Evolutionary conservation across 2,113 vertebrate species (phyloP).

Genomic region (Ailurus styani): DNA sequence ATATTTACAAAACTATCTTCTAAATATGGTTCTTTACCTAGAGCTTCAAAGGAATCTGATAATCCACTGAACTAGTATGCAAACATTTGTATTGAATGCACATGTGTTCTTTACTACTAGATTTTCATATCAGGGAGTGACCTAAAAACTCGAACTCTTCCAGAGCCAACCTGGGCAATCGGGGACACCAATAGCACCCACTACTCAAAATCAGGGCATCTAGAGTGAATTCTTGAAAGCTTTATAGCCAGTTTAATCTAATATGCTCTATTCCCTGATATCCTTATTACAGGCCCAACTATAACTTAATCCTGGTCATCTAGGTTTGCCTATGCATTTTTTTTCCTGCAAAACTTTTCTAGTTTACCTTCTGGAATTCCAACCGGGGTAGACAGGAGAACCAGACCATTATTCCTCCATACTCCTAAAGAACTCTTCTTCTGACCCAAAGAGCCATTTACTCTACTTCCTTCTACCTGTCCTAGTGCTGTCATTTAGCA

Average conservation of each 20-base stretch:
- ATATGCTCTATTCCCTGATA: not conserved
- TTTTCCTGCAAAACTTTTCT: not conserved
- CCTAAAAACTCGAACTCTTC: not conserved
- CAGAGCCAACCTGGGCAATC: not conserved
- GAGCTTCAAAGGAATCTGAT: not conserved
- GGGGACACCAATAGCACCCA: not conserved
- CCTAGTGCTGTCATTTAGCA: not conserved
- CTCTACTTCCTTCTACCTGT: not conserved
- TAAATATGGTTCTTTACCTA: not conserved
- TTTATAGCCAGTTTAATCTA: not conserved
- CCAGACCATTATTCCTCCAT: not conserved
- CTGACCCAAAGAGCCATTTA: not conserved
- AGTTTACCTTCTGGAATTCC: not conserved
- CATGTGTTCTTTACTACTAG: not conserved
- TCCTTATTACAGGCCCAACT: not conserved
- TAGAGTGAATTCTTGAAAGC: constrained; percentile 5
- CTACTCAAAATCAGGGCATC: not conserved
- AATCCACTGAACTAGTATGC: not conserved
- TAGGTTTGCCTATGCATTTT: not conserved
- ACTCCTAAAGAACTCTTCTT: not conserved
- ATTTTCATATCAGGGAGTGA: not conserved
- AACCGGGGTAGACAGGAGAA: not conserved
- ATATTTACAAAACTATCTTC: not conserved
- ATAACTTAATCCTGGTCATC: not conserved
- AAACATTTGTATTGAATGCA: not conserved